Evolutionary conservation across 2,888 invertebrate genomes (phyloP), one percentile per base, ranked within the genome.

Genomic region (Diarsia dahlii): DNA sequence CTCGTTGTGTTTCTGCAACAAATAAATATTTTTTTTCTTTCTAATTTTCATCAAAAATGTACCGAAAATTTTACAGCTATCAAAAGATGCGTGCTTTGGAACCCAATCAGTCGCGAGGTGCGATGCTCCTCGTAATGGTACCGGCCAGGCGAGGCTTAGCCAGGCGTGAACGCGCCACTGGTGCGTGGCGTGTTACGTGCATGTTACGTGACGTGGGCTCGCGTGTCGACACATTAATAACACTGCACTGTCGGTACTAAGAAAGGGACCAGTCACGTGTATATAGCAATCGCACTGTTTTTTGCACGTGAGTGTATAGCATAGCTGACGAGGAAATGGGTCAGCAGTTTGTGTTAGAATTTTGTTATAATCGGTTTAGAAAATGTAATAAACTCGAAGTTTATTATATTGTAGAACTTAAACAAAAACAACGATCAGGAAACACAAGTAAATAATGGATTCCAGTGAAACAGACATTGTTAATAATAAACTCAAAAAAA

Each of bases 151-250:
- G 71, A 39, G 39, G 8, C 5, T 0, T 39, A 81, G 52, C 60
- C 65, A 71, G 13, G 75, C 77, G 71, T 79, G 34, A 60, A 67
- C 3, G n/a, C n/a, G 1, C 28, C 67, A 78, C 6, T 66, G 71
- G 74, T 76, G 78, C 84, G 70, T 81, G 70, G 54, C 75, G 10
- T 10, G 71, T 86, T 85, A 85, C 77, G 67, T 74, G n/a, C 28
- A 3, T 20, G 80, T 86, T 80, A 86, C 63, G 67, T 75, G 60
- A 86, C 63, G 67, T 75, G 60, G 56, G 13, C 23, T 76, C 50
- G 78, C 84, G 82, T 86, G 76, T 71, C 75, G 20, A 58, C 45
- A 67, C 58, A 69, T 46, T 58, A 65, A 52, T 69, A 62, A 67
- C 63, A 74, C 15, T 8, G 46, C 23, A 45, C 67, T 52, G 20